Percentiles rank a stretch among this genome's conserved stretches.
phyloP scores from a whole-genome alignment of 2,113 vertebrate species.

The Oxyura jamaicensis region DNA sequence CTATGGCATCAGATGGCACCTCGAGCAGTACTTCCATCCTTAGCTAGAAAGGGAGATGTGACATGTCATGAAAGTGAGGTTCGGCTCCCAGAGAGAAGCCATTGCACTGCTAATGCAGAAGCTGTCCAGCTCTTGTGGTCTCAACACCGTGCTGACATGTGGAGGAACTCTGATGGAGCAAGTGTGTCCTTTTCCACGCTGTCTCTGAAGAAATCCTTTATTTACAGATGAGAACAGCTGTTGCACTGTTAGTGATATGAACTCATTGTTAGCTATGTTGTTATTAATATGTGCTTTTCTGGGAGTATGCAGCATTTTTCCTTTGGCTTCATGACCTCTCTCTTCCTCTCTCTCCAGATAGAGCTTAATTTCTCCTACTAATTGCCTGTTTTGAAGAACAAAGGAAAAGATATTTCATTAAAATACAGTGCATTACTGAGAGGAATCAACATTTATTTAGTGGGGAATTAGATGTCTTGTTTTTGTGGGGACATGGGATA shows the following conservation, averaged over 20 bases:
- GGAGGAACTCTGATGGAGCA: background rate
- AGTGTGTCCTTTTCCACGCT: background rate
- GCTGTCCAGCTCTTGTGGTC: background rate
- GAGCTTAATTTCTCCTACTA: background rate
- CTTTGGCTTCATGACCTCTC: background rate
- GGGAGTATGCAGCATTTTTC: background rate
- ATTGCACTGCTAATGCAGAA: background rate
- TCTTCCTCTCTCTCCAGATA: background rate
- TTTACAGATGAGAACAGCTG: background rate
- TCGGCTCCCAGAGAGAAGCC: background rate
- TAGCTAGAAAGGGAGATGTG: background rate
- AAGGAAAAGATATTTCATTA: background rate
- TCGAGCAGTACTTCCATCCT: background rate
- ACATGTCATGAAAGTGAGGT: rapidly evolving
- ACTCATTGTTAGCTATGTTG: background rate
- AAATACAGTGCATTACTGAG: background rate
- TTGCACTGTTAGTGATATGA: background rate
- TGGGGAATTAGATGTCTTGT: background rate
- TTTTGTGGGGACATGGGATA: background rate
- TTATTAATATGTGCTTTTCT: background rate
- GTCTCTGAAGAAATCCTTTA: background rate
- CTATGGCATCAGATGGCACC: background rate
- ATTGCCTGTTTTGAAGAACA: background rate
- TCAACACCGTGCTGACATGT: background rate
- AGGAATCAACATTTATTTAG: background rate